phyloP scores from a whole-genome alignment of 2,888 invertebrate genomes.

The Scaptomyza tumidula region DNA sequence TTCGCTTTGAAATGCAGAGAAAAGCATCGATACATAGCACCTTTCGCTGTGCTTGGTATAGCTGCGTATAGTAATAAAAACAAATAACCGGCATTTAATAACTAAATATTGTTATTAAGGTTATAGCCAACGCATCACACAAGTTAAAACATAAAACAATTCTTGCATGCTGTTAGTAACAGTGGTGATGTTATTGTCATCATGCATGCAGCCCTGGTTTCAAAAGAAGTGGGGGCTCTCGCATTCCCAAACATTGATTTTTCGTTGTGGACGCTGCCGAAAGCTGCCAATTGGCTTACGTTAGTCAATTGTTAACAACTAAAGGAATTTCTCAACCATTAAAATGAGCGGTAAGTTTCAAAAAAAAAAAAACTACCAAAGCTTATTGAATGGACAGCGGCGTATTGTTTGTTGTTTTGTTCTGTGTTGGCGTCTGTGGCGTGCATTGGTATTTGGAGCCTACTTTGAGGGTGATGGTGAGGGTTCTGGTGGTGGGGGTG shows the following conservation, averaged over 20 bases:
- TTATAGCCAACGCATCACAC: not conserved
- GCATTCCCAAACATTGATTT: slow-evolving; percentile 69
- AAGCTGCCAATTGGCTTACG: slow-evolving; percentile 45
- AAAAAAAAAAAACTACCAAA: no score
- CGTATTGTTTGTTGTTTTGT: not conserved
- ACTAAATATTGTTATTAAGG: not conserved
- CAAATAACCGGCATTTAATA: not conserved
- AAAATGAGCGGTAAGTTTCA: slow-evolving; percentile 69
- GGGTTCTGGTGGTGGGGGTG: not conserved
- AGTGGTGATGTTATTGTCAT: slow-evolving; percentile 13
- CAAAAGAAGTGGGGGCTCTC: slow-evolving; percentile 53
- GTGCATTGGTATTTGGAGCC: slow-evolving; percentile 67
- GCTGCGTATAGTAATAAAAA: not conserved
- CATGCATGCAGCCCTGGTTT: slow-evolving; percentile 42
- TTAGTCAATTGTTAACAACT: slow-evolving; percentile 22
- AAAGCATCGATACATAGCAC: not conserved
- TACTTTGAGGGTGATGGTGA: slow-evolving; percentile 61
- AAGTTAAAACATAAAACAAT: not conserved
- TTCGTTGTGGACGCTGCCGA: slow-evolving; percentile 49
- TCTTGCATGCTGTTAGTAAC: slow-evolving; percentile 36
- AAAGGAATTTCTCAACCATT: slow-evolving; percentile 27
- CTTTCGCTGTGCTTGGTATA: not conserved
- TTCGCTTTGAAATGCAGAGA: not conserved
- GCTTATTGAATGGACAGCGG: not conserved
- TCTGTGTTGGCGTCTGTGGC: slow-evolving; percentile 8